These are phyloP conservation scores for Martes martes DNA, from an alignment of 2,113 vertebrate genomes.

Conservation along the genomic window DNA sequence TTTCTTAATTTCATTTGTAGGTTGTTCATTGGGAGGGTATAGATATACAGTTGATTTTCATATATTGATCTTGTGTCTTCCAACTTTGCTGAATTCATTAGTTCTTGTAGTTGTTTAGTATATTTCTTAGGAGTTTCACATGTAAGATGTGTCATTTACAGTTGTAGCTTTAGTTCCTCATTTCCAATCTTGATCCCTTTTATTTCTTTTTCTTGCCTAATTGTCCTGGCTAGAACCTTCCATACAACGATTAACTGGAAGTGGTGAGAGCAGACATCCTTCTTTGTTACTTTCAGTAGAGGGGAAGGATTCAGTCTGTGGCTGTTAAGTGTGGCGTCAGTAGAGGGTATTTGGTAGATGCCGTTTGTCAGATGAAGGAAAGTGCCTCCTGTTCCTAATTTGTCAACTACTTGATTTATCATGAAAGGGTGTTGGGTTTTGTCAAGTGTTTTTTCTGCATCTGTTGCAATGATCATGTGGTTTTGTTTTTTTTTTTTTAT, in stretches of 20 bases:
- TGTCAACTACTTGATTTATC: neutral
- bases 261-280: neutral
- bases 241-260: neutral
- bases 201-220: neutral
- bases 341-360: neutral
- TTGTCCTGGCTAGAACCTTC: neutral
- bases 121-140: neutral
- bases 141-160: neutral
- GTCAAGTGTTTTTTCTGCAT: neutral
- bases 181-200: neutral
- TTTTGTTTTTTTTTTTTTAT: neutral
- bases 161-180: neutral
- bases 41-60: neutral
- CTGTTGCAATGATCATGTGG: neutral
- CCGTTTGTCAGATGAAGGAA: neutral
- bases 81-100: neutral
- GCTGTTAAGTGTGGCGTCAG: neutral
- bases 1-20: neutral
- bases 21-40: neutral
- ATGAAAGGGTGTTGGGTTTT: neutral
- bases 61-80: neutral
- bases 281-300: neutral
- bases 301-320: neutral
- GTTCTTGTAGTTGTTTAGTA: neutral
- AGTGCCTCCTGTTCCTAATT: neutral